Evolutionary conservation across 2,797 vertebrate species (phyloP).

Genomic region (Eospalax fontanierii): DNA sequence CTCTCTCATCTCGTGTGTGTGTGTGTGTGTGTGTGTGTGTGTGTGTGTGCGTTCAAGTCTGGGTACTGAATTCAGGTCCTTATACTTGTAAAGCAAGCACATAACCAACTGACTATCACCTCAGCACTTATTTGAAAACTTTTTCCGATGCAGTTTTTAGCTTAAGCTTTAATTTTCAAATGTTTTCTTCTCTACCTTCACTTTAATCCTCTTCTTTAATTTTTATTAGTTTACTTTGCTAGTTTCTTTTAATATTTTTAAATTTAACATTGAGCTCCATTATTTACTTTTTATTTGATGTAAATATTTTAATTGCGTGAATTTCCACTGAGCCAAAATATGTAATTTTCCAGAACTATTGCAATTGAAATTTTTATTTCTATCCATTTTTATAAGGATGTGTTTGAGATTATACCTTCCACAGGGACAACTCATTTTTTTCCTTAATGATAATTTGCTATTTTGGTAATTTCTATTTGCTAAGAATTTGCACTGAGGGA

Average conservation of each 20-base stretch:
- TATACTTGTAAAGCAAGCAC: not conserved
- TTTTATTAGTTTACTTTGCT: not conserved
- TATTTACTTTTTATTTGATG: not conserved
- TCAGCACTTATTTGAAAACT: not conserved
- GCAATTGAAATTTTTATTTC: not conserved
- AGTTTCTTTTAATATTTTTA: not conserved
- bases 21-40: too few relatives aligned
- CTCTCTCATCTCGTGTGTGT: too few relatives aligned
- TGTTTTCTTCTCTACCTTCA: not conserved
- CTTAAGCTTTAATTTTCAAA: not conserved
- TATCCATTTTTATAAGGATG: not conserved
- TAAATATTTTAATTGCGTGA: not conserved
- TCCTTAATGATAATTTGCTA: not conserved
- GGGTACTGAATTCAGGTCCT: not conserved
- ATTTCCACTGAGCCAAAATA: not conserved
- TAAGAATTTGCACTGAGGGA: not conserved
- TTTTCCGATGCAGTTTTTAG: not conserved
- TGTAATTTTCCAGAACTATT: not conserved
- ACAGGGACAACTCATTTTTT: not conserved
- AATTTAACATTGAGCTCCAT: not conserved
- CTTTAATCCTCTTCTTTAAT: not conserved
- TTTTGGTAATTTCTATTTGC: not conserved
- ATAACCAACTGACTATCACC: too few relatives aligned
- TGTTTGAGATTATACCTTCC: not conserved
- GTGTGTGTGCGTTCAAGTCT: not conserved